phyloP scores from a whole-genome alignment of 1,140 invertebrate species.

The Hycleus cichorii region DNA sequence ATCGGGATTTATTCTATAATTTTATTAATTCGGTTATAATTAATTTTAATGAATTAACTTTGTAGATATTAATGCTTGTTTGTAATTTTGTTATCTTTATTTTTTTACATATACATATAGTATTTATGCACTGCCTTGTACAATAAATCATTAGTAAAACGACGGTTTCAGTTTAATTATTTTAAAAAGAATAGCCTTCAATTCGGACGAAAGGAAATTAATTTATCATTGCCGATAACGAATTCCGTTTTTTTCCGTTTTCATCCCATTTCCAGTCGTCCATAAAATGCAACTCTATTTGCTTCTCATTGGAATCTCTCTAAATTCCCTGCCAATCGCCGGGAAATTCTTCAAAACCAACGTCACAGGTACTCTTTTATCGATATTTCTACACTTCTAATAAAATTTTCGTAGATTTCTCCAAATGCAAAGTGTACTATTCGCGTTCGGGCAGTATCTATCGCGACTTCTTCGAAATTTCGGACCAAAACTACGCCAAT shows the following conservation, averaged over 20 bases:
- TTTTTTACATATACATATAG: conserved; percentile 3
- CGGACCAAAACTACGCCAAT: conserved; percentile 25
- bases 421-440: conserved; percentile 43
- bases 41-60: conserved; percentile 2
- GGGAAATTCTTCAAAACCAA: conserved; percentile 16
- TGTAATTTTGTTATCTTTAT: conserved; percentile 16
- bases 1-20: neutral
- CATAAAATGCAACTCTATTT: neutral
- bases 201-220: too few species aligned
- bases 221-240: too few species aligned
- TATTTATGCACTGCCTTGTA: conserved; percentile 21
- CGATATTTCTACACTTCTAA: neutral
- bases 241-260: too few species aligned
- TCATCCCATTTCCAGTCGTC: neutral
- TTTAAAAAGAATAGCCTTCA: too few species aligned
- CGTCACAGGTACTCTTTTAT: conserved; percentile 14
- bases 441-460: conserved; percentile 45
- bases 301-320: neutral
- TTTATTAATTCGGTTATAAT: neutral
- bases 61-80: conserved; percentile 24
- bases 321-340: neutral
- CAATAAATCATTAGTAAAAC: neutral
- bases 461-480: conserved; percentile 42
- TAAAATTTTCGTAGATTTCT: conserved; percentile 24
- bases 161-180: too few species aligned